Conservation (phyloP, 2,113 vertebrate genomes). For the pig (Sus scrofa) region T2T-Sscrofa CM000815.6:100465501-100466000, state of each 20-base stretch:
- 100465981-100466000: neutral
- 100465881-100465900: neutral
- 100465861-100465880: no score
- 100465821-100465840: neutral
- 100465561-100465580: neutral
- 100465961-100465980: neutral
- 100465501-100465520: neutral
- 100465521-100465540: neutral
- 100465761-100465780: neutral
- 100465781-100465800: neutral
- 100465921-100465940: neutral
- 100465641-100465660: constrained; percentile 1
- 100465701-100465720: neutral
- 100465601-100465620: neutral
- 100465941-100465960: neutral
- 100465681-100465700: neutral
- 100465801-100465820: neutral
- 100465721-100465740: neutral
- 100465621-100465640: neutral
- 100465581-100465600: neutral
- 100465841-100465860: no score
- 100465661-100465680: neutral
- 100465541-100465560: neutral
- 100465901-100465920: neutral
- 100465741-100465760: neutral